These are phyloP conservation scores for Tringa solitaria DNA, from an alignment of 2,113 vertebrate species.

Conservation along the genomic window DNA sequence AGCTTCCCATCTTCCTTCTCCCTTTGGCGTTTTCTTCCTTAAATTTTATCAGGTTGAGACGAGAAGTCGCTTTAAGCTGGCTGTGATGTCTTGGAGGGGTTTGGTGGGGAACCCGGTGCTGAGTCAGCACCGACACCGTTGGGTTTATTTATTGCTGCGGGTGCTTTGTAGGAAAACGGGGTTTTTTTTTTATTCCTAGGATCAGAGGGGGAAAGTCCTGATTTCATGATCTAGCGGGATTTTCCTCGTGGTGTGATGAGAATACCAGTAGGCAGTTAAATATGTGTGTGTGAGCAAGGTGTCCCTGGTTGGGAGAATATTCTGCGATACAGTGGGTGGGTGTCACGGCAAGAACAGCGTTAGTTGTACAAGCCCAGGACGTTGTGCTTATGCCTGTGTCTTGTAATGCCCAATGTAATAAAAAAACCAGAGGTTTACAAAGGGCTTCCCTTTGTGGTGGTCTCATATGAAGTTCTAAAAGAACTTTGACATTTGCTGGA, in stretches of 20 bases:
- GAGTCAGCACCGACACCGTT: background rate
- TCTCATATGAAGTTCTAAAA: background rate
- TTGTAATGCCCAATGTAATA: background rate
- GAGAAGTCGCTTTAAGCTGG: background rate
- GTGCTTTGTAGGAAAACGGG: background rate
- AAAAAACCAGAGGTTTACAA: background rate
- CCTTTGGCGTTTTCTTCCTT: conserved; percentile 31
- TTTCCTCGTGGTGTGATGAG: background rate
- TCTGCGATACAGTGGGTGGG: background rate
- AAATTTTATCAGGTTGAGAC: conserved; percentile 34
- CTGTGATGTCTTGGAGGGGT: background rate
- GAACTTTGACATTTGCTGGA: background rate
- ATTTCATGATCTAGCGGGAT: background rate
- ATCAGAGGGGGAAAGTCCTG: background rate
- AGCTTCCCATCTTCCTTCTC: background rate
- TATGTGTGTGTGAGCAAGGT: background rate
- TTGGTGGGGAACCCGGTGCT: background rate
- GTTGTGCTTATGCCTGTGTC: fast-evolving
- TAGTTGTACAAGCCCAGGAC: background rate
- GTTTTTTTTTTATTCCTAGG: background rate
- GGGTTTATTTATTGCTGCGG: background rate
- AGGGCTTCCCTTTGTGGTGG: background rate
- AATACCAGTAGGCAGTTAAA: background rate
- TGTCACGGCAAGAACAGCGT: background rate
- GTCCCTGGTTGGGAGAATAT: background rate